These are phyloP conservation scores for Dendroctonus valens DNA, from an alignment of 1,140 invertebrate genomes.

Conservation along the genomic window DNA sequence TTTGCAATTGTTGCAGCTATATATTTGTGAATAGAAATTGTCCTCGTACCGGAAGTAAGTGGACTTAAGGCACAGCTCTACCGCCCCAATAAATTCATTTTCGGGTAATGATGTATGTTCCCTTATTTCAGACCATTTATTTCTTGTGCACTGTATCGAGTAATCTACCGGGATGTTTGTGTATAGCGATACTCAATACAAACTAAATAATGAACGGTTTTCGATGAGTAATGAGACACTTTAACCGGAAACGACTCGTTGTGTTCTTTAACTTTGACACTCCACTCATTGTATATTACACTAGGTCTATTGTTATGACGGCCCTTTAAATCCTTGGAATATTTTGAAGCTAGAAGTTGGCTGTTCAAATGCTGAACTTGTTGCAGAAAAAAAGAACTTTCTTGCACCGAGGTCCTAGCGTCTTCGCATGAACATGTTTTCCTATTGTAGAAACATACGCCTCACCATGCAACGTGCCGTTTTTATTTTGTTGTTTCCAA, in stretches of 20 bases:
- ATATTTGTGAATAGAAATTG: too few species aligned
- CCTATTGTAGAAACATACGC: constrained; percentile 20
- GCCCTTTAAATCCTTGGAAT: constrained; percentile 31
- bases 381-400: constrained; percentile 24
- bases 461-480: constrained; percentile 11
- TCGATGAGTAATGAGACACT: constrained; percentile 31
- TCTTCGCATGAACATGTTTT: constrained; percentile 15
- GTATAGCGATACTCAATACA: too few species aligned
- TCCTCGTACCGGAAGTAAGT: too few species aligned
- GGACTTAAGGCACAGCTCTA: too few species aligned
- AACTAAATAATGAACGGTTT: constrained; percentile 41
- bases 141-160: too few species aligned
- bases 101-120: too few species aligned
- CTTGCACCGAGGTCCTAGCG: constrained; percentile 13
- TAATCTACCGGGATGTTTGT: too few species aligned
- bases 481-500: constrained; percentile 26
- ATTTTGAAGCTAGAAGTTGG: constrained; percentile 23
- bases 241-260: constrained; percentile 34
- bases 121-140: too few species aligned
- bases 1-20: too few species aligned
- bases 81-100: too few species aligned
- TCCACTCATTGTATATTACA: constrained; percentile 14
- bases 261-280: constrained; percentile 32
- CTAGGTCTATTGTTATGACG: constrained; percentile 29
- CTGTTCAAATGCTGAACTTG: constrained; percentile 30